A percentile compares a stretch with the other conserved stretches of the same genome.
Conservation (phyloP, 2,797 vertebrate species). For the Smutsia gigantea region DNA sequence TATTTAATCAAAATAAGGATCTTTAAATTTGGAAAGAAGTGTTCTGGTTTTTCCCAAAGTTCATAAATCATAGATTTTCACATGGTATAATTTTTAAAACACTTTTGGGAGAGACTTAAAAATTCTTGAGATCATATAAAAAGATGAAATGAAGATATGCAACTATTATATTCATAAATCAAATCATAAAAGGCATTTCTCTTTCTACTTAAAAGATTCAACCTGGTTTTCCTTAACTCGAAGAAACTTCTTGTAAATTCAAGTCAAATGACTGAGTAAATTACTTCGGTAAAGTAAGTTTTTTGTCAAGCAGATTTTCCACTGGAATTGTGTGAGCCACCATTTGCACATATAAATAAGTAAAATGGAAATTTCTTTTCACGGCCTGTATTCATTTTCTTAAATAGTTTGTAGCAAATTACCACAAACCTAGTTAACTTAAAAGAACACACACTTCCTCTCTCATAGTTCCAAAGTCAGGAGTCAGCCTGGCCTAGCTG, state of each 20-base stretch:
- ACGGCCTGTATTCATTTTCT: not conserved
- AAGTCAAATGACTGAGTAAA: conserved; percentile 20
- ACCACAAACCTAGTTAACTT: not conserved
- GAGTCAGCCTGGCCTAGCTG: not conserved
- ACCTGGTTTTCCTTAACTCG: not conserved
- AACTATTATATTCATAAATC: not conserved
- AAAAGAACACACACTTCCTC: not conserved
- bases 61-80: not conserved
- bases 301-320: not conserved
- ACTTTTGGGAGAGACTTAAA: not conserved
- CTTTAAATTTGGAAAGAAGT: not conserved
- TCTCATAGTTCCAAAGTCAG: not conserved
- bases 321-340: not conserved
- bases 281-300: not conserved
- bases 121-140: not conserved
- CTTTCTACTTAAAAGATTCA: not conserved
- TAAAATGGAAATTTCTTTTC: not conserved
- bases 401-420: not conserved
- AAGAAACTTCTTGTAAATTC: not conserved
- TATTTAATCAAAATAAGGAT: not conserved
- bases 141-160: not conserved
- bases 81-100: not conserved
- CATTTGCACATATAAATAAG: not conserved
- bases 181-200: not conserved
- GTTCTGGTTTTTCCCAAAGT: not conserved